Percentiles rank a stretch among this genome's conserved stretches.
These are phyloP conservation scores for Notolepis coatsorum DNA, from an alignment of 2,797 vertebrate genomes.

Conservation along the genomic window DNA sequence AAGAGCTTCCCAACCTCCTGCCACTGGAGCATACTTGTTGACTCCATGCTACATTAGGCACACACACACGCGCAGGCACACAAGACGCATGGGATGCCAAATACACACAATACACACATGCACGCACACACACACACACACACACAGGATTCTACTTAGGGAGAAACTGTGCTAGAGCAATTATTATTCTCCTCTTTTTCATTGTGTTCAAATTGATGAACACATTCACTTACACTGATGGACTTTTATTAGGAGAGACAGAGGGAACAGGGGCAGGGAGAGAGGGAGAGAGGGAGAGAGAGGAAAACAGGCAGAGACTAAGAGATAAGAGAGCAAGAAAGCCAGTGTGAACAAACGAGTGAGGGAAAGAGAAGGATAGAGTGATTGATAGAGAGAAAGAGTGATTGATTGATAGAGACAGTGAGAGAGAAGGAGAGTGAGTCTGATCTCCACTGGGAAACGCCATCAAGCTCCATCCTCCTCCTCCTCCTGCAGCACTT, in stretches of 20 bases:
- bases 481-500: too few relatives aligned
- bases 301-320: constrained; percentile 2
- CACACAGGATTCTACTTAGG: not conserved
- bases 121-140: too few relatives aligned
- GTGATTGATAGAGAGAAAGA: too few relatives aligned
- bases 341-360: not conserved
- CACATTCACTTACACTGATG: not conserved
- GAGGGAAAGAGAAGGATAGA: not conserved
- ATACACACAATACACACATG: too few relatives aligned
- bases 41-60: constrained; percentile 40
- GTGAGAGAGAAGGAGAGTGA: not conserved
- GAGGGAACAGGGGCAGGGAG: too few relatives aligned
- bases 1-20: too few relatives aligned
- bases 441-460: not conserved
- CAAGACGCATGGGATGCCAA: not conserved
- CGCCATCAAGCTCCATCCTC: not conserved
- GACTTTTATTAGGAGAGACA: not conserved
- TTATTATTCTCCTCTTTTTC: not conserved
- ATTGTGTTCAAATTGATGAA: constrained; percentile 4
- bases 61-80: not conserved
- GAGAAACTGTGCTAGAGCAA: not conserved
- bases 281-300: too few relatives aligned
- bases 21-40: constrained; percentile 40
- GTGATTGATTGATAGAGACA: too few relatives aligned
- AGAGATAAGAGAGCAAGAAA: constrained; percentile 2